Percentiles rank a stretch among this genome's conserved stretches.
Evolutionary conservation across 2,888 invertebrate genomes (phyloP).

Genomic region (Gymnoscelis rufifasciata): DNA sequence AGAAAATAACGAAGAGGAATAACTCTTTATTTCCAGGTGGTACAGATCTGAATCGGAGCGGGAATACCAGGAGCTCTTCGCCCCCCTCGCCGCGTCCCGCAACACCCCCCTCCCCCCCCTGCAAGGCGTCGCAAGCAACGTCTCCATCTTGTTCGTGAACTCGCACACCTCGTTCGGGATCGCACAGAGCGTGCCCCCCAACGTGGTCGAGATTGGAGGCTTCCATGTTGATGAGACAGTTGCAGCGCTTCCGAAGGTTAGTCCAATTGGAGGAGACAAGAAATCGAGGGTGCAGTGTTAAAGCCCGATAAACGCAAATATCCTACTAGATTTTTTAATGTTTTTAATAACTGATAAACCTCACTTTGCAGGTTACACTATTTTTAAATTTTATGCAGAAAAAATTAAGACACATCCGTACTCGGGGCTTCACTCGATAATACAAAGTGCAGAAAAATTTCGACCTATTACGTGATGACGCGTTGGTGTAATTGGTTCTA

Average conservation of each 20-base stretch:
- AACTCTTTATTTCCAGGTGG: constrained; percentile 29
- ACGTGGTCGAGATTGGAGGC: constrained; percentile 51
- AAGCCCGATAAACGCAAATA: too few relatives aligned
- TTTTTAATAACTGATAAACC: too few relatives aligned
- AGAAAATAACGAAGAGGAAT: background rate
- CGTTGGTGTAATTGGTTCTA: too few relatives aligned
- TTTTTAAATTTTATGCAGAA: too few relatives aligned
- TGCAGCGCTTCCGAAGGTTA: constrained; percentile 50
- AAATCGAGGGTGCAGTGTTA: too few relatives aligned
- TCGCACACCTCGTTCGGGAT: constrained; percentile 45
- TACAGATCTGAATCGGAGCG: constrained; percentile 16
- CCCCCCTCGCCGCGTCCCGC: constrained; percentile 38
- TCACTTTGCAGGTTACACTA: too few relatives aligned
- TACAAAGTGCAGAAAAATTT: too few relatives aligned
- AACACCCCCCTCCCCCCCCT: constrained; percentile 41
- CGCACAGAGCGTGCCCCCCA: constrained; percentile 43
- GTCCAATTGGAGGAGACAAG: too few relatives aligned
- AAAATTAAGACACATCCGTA: too few relatives aligned
- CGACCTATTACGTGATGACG: too few relatives aligned
- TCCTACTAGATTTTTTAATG: too few relatives aligned
- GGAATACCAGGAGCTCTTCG: constrained; percentile 36
- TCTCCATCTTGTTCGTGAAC: constrained; percentile 48
- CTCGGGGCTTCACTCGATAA: too few relatives aligned
- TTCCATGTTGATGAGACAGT: constrained; percentile 48
- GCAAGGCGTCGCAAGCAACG: constrained; percentile 35